Percentiles rank a stretch among this genome's conserved stretches.
These are phyloP conservation scores for Coenobita brevimanus DNA, from an alignment of 1,140 invertebrate species.

Conservation along the genomic window DNA sequence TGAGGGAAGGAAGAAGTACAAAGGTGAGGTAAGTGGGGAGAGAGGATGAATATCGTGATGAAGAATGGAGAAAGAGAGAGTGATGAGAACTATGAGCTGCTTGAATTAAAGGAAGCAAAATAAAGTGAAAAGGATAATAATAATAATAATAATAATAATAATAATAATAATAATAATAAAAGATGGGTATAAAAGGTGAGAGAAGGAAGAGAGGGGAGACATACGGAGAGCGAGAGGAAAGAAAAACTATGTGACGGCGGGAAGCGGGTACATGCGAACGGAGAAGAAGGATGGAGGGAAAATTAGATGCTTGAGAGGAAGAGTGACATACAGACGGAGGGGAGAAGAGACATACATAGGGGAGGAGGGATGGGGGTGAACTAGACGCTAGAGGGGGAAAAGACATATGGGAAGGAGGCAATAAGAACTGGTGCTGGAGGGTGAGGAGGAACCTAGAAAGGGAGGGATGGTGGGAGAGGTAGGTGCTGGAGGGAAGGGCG, in stretches of 20 bases:
- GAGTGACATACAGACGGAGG: background rate
- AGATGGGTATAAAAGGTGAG: background rate
- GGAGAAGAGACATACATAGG: background rate
- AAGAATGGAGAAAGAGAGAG: conserved; percentile 14
- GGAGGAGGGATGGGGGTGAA: background rate
- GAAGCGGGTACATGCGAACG: background rate
- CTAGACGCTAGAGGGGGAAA: background rate
- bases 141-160: too few species aligned
- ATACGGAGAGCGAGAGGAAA: background rate
- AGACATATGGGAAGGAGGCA: background rate
- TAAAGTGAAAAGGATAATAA: too few species aligned
- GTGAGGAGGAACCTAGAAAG: background rate
- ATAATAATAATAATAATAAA: background rate
- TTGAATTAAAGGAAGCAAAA: too few species aligned
- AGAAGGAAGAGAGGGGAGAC: background rate
- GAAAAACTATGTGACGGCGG: background rate
- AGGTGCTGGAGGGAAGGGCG: conserved; percentile 8
- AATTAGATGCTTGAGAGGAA: background rate
- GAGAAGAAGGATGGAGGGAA: background rate
- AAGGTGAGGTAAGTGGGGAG: background rate
- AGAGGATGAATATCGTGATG: background rate
- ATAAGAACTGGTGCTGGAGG: background rate
- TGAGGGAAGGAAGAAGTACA: background rate
- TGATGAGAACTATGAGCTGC: too few species aligned
- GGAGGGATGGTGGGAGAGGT: background rate